A percentile compares a stretch with the other conserved stretches of the same genome.
Evolutionary conservation across 2,888 invertebrate genomes (phyloP).

Genomic region (Lypha dubia): DNA sequence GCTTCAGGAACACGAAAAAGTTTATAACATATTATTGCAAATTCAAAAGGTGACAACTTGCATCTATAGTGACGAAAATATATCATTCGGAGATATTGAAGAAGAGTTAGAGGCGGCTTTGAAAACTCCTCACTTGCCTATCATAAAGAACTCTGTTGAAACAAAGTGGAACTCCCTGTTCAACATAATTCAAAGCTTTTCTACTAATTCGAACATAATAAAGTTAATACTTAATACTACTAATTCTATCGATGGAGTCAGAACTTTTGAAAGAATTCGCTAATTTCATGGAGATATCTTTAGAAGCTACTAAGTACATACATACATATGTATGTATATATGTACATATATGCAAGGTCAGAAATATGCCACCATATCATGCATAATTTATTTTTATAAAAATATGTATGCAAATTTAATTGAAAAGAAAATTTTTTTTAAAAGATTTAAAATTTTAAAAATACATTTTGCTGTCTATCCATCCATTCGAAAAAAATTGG

Average conservation of each 20-base stretch:
- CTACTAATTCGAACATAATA: not conserved
- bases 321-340: conserved; percentile 22
- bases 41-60: too few species aligned
- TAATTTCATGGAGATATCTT: conserved; percentile 18
- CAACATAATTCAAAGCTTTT: conserved; percentile 22
- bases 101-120: conserved; percentile 3
- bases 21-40: too few species aligned
- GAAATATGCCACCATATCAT: too few species aligned
- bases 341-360: conserved; percentile 9
- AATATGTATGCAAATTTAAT: not conserved
- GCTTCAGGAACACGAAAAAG: too few species aligned
- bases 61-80: conserved; percentile 10
- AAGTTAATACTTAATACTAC: conserved; percentile 9
- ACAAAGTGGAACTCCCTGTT: conserved; percentile 26
- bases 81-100: conserved; percentile 14
- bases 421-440: not conserved
- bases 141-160: conserved; percentile 23
- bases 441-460: not conserved
- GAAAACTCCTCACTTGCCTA: not conserved
- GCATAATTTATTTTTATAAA: conserved; percentile 11
- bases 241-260: conserved; percentile 22
- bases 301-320: conserved; percentile 5
- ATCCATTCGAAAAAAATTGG: too few species aligned
- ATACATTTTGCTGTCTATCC: too few species aligned
- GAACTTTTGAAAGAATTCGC: conserved; percentile 32